phyloP scores from a whole-genome alignment of 2,113 vertebrate species.

The Periophthalmodon schlosseri region DNA sequence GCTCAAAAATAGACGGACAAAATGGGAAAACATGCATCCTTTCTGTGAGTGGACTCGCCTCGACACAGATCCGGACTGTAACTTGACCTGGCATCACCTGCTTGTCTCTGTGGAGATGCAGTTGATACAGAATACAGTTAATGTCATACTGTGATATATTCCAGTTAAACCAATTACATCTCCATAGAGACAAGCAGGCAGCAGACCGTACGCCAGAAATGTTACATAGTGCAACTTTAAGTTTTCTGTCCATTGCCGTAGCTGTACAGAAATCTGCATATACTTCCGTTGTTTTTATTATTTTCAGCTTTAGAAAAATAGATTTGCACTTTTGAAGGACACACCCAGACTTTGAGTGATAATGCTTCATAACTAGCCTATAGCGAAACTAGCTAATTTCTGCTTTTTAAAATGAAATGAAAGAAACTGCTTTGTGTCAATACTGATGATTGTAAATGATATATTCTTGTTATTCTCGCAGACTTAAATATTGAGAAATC shows the following conservation, averaged over 20 bases:
- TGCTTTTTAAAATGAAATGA: conserved; percentile 16
- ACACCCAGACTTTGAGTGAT: conserved; percentile 10
- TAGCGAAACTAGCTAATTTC: conserved; percentile 19
- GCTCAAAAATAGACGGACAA: too few relatives aligned
- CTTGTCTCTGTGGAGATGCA: too few relatives aligned
- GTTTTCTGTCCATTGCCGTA: conserved; percentile 30
- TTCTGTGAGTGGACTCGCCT: too few relatives aligned
- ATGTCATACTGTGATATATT: not conserved
- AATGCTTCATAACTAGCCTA: not conserved
- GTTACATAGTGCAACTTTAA: too few relatives aligned
- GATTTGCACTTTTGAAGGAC: conserved; percentile 75
- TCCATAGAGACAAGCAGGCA: not conserved
- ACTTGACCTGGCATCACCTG: too few relatives aligned
- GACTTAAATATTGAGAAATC: not conserved
- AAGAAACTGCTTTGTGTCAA: conserved; percentile 51
- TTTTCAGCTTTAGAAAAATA: conserved; percentile 69
- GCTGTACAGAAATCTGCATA: conserved; percentile 75
- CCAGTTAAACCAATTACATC: not conserved
- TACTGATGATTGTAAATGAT: conserved; percentile 4
- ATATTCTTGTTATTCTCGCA: not conserved
- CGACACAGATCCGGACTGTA: too few relatives aligned
- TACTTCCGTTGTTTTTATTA: conserved; percentile 66
- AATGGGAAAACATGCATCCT: too few relatives aligned
- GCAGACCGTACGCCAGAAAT: too few relatives aligned
- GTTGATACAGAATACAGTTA: too few relatives aligned